phyloP scores from a whole-genome alignment of 2,113 vertebrate genomes.

The rabbit (Oryctolagus cuniculus) region DNA sequence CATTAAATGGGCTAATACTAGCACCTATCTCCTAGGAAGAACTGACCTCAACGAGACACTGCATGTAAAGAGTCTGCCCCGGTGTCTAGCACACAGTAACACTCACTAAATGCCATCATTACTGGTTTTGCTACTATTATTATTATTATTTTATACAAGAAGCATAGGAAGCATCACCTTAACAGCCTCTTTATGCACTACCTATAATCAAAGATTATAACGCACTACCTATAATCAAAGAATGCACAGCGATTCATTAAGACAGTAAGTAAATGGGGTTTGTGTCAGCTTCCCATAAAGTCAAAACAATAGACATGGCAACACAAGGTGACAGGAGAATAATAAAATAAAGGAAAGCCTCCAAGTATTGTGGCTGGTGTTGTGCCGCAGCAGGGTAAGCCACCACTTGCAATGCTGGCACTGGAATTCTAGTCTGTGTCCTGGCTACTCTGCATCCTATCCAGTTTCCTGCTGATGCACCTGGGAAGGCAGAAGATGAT shows the following conservation, averaged over 20 bases:
- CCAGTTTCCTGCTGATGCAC: too few relatives aligned
- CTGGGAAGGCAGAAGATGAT: too few relatives aligned
- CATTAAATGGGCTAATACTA: background rate
- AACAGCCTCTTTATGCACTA: background rate
- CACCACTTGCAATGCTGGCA: too few relatives aligned
- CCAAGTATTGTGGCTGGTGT: background rate
- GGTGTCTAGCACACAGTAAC: background rate
- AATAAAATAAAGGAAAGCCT: background rate
- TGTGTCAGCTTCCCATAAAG: background rate
- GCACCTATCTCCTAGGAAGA: background rate
- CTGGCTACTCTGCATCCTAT: too few relatives aligned
- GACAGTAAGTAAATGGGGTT: background rate
- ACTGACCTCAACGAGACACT: background rate
- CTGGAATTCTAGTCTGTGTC: too few relatives aligned
- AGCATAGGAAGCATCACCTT: background rate
- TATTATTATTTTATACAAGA: background rate
- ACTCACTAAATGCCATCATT: background rate
- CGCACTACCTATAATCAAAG: background rate
- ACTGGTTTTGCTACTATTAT: background rate
- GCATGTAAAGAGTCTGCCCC: background rate
- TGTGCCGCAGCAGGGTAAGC: too few relatives aligned
- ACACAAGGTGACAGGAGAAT: background rate
- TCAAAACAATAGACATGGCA: background rate
- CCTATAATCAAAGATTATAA: background rate
- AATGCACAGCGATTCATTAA: background rate